Evolutionary conservation across 2,113 vertebrate genomes (phyloP).

Genomic region (Peromyscus polionotus): DNA sequence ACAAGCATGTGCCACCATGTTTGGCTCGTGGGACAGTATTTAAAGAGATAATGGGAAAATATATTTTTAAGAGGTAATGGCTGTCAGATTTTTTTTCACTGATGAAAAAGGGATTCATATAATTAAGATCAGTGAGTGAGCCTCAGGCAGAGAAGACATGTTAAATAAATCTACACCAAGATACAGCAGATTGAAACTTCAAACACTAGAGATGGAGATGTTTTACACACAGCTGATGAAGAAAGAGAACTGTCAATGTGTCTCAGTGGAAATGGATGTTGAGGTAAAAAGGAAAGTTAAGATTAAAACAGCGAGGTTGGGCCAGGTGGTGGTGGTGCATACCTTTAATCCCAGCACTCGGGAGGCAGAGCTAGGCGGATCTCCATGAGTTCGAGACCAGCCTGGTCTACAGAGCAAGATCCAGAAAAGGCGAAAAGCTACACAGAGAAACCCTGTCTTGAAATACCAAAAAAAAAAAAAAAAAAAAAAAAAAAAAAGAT

Average conservation of each 20-base stretch:
- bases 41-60: neutral
- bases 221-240: neutral
- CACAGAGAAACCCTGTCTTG: too few relatives aligned
- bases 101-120: neutral
- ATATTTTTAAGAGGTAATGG: neutral
- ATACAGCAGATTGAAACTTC: neutral
- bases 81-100: neutral
- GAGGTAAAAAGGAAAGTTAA: neutral
- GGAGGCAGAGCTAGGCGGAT: too few relatives aligned
- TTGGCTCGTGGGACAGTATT: neutral
- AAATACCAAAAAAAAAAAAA: too few relatives aligned
- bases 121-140: neutral
- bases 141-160: neutral
- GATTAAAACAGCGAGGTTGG: neutral
- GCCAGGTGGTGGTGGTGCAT: too few relatives aligned
- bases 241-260: neutral
- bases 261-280: neutral
- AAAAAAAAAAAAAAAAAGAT: too few relatives aligned
- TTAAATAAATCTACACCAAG: neutral
- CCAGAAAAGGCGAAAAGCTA: too few relatives aligned
- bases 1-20: neutral
- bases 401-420: too few relatives aligned
- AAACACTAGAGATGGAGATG: neutral
- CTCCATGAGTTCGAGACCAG: too few relatives aligned
- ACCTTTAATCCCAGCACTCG: too few relatives aligned